Evolutionary conservation across 2,113 vertebrate genomes (phyloP).

Genomic region (Lepus americanus): DNA sequence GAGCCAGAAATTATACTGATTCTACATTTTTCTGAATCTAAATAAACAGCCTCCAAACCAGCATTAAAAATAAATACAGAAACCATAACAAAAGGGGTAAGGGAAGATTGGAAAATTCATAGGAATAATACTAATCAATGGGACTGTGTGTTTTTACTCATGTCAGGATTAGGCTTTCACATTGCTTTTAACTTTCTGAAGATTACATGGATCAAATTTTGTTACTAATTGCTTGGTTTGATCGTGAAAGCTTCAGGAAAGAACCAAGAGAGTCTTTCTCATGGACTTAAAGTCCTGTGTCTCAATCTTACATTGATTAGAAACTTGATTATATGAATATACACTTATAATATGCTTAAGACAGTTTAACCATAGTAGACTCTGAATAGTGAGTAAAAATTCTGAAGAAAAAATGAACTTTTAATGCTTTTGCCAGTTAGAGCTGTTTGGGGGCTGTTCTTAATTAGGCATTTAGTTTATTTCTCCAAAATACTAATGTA

Average conservation of each 20-base stretch:
- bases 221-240: not conserved
- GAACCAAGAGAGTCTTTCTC: not conserved
- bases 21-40: constrained; percentile 6
- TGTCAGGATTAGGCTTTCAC: not conserved
- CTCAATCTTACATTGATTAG: not conserved
- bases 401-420: not conserved
- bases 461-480: not conserved
- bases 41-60: not conserved
- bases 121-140: not conserved
- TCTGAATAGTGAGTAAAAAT: not conserved
- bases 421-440: not conserved
- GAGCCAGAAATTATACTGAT: constrained; percentile 34
- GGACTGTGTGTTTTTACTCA: not conserved
- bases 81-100: not conserved
- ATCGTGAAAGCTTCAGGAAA: not conserved
- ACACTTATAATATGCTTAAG: not conserved
- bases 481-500: constrained; percentile 40
- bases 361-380: not conserved
- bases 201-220: not conserved
- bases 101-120: not conserved
- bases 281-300: not conserved
- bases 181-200: not conserved
- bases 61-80: not conserved
- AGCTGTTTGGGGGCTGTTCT: not conserved
- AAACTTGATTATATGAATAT: not conserved